Evolutionary conservation across 2,888 invertebrate species (phyloP).

Genomic region (Entomobrya proxima): DNA sequence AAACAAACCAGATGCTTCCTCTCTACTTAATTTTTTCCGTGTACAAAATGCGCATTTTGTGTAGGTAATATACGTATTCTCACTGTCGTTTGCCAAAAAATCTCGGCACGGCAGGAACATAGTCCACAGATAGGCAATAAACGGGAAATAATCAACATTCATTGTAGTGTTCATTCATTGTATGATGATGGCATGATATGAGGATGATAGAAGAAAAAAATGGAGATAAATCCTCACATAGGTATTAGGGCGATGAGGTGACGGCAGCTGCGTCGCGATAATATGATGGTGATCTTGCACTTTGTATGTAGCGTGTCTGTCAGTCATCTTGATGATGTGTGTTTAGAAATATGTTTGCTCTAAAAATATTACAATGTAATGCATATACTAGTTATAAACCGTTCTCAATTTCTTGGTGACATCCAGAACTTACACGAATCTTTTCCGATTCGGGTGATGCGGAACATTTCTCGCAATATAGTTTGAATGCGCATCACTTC

Average conservation of each 20-base stretch:
- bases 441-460: not conserved
- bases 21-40: slow-evolving; percentile 36
- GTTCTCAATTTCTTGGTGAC: not conserved
- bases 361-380: not conserved
- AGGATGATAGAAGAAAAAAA: not conserved
- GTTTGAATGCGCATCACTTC: not conserved
- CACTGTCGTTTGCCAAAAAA: slow-evolving; percentile 38
- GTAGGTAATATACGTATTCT: slow-evolving; percentile 7
- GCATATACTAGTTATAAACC: not conserved
- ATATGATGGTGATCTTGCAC: not conserved
- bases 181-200: not conserved
- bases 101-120: not conserved
- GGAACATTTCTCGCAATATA: not conserved
- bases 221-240: not conserved
- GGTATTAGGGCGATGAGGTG: not conserved
- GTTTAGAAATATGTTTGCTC: not conserved
- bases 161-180: not conserved
- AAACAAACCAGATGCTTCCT: slow-evolving; percentile 55
- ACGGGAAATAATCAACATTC: slow-evolving; percentile 1
- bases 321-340: not conserved
- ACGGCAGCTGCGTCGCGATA: not conserved
- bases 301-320: slow-evolving; percentile 16
- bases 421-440: not conserved
- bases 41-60: slow-evolving; percentile 6
- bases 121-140: not conserved